These are phyloP conservation scores for Dryomyza anilis DNA, from an alignment of 2,888 invertebrate genomes.

Conservation along the genomic window DNA sequence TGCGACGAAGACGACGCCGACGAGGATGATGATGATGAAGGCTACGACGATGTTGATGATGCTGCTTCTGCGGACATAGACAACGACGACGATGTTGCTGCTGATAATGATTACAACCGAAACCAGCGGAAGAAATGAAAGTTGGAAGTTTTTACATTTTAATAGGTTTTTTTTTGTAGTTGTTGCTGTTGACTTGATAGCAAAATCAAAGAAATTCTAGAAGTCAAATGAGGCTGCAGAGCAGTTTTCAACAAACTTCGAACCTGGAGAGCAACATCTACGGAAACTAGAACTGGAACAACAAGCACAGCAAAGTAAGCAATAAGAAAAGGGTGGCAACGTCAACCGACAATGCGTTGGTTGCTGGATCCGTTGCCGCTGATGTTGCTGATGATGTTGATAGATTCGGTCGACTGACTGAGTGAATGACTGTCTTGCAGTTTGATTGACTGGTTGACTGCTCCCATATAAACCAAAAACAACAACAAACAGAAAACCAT, in stretches of 20 bases:
- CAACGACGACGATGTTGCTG: too few species aligned
- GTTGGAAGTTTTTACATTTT: too few species aligned
- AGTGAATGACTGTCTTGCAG: conserved; percentile 4
- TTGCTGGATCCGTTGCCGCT: conserved; percentile 11
- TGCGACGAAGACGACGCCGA: not conserved
- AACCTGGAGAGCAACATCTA: too few species aligned
- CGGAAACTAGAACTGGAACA: not conserved
- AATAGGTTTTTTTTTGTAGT: too few species aligned
- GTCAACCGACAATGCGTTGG: not conserved
- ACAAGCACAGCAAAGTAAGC: not conserved
- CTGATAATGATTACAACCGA: too few species aligned
- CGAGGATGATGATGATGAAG: not conserved
- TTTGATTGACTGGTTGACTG: conserved; percentile 8
- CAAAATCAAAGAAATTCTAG: too few species aligned
- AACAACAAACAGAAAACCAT: conserved; percentile 8
- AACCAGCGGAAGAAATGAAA: too few species aligned
- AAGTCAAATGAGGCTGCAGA: not conserved
- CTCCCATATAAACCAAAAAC: conserved; percentile 6
- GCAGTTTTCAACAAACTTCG: too few species aligned
- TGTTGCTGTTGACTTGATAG: too few species aligned
- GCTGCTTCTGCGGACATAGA: too few species aligned
- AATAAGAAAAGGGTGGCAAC: not conserved
- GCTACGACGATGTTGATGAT: too few species aligned
- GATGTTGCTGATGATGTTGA: conserved; percentile 4
- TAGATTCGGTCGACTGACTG: conserved; percentile 18